Evolutionary conservation across 92 coral and sea anemone species (phyloP), one percentile per base, ranked within the genome.

Genomic region (Bergia puertoricense): DNA sequence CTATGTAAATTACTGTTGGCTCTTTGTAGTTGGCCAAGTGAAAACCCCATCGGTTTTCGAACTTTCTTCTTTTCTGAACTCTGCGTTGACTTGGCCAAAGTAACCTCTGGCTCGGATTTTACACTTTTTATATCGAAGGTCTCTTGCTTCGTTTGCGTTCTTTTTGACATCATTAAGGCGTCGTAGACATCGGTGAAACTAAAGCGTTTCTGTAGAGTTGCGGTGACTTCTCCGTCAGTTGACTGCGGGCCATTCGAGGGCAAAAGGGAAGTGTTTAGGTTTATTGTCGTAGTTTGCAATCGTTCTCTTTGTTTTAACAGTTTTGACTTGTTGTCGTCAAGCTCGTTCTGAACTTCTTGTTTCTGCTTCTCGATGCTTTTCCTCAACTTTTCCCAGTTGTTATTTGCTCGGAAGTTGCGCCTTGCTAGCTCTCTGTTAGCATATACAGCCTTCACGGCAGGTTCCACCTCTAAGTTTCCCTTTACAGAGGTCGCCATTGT

Each of bases 51-150:
- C 11, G 94, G 93, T 83, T 96, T 96, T 14, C 98, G 94, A 38
- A 74, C 91, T 83, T 93, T 96, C 90, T 96, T 96, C 40, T 23
- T 86, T 77, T 96, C 98, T 80, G 90, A 96, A 74, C 98, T 96
- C 72, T 69, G 85, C 11, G 98, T 96, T 38, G 93, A 68, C 16
- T 80, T 83, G 51, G 54, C 41, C 23, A 82, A 56, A 65, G 82
- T 38, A 8, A 46, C 42, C 14, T 75, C 86, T 7, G 95, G 92
- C 30, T 94, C 97, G 10, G 94, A 93, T 6, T 85, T 89, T 0
- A 84, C 91, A 74, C 92, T 91, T 62, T 45, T 92, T 10, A 77
- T 41, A 18, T 90, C 91, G 20, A 76, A 79, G 23, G 44, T 76
- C 4, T 51, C 76, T 40, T 77, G 65, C 11, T 86, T 80, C 56